Evolutionary conservation across 53 echinoderm and acorn worm species (phyloP), one percentile per base, ranked within the genome.

Genomic region (Crossaster papposus): DNA sequence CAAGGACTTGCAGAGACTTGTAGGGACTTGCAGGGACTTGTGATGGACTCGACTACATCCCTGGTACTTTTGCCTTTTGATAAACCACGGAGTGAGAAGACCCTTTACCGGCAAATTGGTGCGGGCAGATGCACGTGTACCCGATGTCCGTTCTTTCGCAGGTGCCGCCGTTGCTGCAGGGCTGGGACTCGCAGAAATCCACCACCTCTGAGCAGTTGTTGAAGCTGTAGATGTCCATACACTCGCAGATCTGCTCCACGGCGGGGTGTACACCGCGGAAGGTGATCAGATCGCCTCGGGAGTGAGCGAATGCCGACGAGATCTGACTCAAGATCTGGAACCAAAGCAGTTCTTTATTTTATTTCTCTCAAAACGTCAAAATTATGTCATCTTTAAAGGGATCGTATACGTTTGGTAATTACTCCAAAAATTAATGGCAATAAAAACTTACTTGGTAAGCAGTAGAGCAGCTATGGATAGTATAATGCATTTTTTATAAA

Each of bases 241-340:
- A 96, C 65, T 96, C 96, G 26, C 96, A 96, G 88, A 93, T 92
- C 38, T 96, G 94, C 72, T 94, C 96, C 12, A 96, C 80, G 22
- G 92, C 89, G 3, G 94, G 96, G 13, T 91, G 90, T 51, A 96
- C 83, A 14, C 96, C 94, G 64, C 90, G 94, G 85, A 94, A 96
- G 30, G 94, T 93, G 17, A 91, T 65, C 15, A 84, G 84, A 72
- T 84, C 84, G 23, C 84, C 84, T 30, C 51, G 87, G 37, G 89
- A 91, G 36, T 89, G 85, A 24, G 94, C 91, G 13, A 91, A 91
- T 8, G 91, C 94, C 1, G 92, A 92, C 30, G 85, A 89, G 14
- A 89, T 88, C 72, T 85, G 89, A 29, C 83, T 89, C 55, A 93
- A 87, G 1, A 85, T 95, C 84, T 84, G 18, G 12, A 36, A 26